Base-by-base conservation (phyloP, 2,888 invertebrate species). In the Tribolium freemani region DNA sequence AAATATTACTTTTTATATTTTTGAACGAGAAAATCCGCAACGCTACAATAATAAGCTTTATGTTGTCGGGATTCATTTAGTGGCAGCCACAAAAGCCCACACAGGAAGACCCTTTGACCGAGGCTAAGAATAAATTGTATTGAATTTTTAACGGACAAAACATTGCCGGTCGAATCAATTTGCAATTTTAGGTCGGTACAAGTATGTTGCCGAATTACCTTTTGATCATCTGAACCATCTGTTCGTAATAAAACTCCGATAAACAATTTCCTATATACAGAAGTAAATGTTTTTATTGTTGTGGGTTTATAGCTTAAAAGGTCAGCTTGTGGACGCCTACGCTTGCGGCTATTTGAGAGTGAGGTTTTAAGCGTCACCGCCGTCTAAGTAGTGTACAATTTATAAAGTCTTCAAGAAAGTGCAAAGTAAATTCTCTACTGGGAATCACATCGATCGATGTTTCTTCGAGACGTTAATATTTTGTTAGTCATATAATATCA, bases 251-350 rank as follows among this genome's bases (percentile, higher is more conserved):
- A 56, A 56, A 31, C 31, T 26, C 30, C 54, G 13, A 56, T 56
- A 56, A 56, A 56, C 54, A 56, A 56, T 26, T n/a, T 31, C 5
- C 30, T 13, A 30, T 31, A 56, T 56, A 13, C 30, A 56, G 54
- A 56, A 30, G 54, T 56, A 30, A 56, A 30, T 21, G 10, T 30
- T 56, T 56, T 56, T 56, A 56, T 56, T 56, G 54, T 56, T 38
- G 38, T 38, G 38, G 38, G 38, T 38, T 38, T 38, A 38, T 38
- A 9, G 38, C 38, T 38, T 38, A 38, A 38, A 38, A 38, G 38
- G 38, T 38, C 38, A 38, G 38, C 38, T 5, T 38, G n/a, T 38
- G 38, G 38, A 38, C 38, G 38, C 8, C 38, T 38, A 38, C 38
- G n/a, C n/a, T 38, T 38, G 38, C n/a, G 38, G 38, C 38, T 38